Conservation (phyloP, 2,113 vertebrate species). For the Pterocles gutturalis region DNA sequence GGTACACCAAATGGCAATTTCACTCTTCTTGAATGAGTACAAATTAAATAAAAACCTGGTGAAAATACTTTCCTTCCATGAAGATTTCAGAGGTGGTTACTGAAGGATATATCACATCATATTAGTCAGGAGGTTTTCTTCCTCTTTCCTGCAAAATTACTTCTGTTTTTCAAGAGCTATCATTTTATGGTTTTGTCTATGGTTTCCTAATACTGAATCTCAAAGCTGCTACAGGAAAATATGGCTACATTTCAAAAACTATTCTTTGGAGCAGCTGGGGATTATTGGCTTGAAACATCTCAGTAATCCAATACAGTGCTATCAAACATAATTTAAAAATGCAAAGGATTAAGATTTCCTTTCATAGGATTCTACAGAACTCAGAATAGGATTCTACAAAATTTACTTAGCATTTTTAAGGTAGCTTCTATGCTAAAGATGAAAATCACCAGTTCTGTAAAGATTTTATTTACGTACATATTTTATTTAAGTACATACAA, state of each 20-base stretch:
- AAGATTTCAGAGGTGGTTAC: slow-evolving; percentile 13
- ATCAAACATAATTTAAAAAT: slow-evolving; percentile 53
- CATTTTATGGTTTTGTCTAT: not conserved
- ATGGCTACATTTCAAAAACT: slow-evolving; percentile 17
- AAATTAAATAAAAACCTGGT: slow-evolving; percentile 38
- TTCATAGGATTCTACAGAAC: not conserved
- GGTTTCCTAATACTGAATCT: not conserved
- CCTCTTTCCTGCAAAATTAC: not conserved
- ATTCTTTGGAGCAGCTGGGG: slow-evolving; percentile 36
- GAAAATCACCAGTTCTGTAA: not conserved
- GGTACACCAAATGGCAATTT: not conserved
- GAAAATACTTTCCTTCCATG: not conserved
- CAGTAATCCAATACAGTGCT: slow-evolving; percentile 43
- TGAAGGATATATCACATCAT: not conserved
- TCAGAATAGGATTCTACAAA: slow-evolving; percentile 24
- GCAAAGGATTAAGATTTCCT: slow-evolving; percentile 34
- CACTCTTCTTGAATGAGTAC: not conserved
- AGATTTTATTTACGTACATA: not conserved
- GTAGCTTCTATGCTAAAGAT: not conserved
- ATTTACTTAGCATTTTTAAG: slow-evolving; percentile 19
- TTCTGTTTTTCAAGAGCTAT: slow-evolving; percentile 22
- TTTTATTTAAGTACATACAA: not conserved
- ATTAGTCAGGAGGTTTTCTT: not conserved
- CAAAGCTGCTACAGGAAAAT: slow-evolving; percentile 11
- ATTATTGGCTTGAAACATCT: slow-evolving; percentile 57